These are phyloP conservation scores for Cranoglanis bouderius DNA, from an alignment of 2,113 vertebrate species.

Conservation along the genomic window DNA sequence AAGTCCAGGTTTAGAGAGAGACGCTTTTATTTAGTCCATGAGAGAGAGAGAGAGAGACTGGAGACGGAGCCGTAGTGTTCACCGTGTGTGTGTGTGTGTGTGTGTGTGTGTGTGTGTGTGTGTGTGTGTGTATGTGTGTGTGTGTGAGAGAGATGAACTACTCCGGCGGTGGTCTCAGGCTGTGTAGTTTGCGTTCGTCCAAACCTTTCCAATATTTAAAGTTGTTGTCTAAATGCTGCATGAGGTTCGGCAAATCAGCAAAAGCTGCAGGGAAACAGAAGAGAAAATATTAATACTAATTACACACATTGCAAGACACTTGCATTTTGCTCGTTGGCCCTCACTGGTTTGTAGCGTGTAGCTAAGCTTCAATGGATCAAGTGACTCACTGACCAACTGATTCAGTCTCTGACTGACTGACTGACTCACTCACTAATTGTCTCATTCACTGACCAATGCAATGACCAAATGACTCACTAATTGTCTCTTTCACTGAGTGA, in stretches of 20 bases:
- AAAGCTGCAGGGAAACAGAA: slow-evolving; percentile 77
- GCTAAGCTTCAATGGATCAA: neutral
- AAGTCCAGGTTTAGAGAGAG: slow-evolving; percentile 7
- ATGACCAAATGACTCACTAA: neutral
- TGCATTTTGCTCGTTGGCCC: neutral
- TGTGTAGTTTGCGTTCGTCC: slow-evolving; percentile 86
- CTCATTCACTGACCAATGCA: neutral
- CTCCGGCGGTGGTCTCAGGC: slow-evolving; percentile 85
- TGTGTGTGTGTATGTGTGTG: slow-evolving; percentile 45
- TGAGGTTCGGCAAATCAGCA: slow-evolving; percentile 91
- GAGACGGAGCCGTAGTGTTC: neutral
- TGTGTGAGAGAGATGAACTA: slow-evolving; percentile 60
- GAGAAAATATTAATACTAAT: neutral
- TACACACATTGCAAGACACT: neutral
- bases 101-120: slow-evolving; percentile 46
- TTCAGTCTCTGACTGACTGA: neutral
- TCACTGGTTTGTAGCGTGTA: neutral
- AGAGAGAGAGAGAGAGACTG: neutral
- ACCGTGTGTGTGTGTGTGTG: neutral
- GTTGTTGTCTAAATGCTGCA: slow-evolving; percentile 96
- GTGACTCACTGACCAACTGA: neutral
- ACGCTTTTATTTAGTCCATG: slow-evolving; percentile 20
- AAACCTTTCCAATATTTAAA: slow-evolving; percentile 98
- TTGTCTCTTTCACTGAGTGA: neutral
- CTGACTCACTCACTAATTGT: neutral